These are phyloP conservation scores for Urosaurus nigricauda DNA, from an alignment of 2,797 vertebrate species.

Conservation along the genomic window DNA sequence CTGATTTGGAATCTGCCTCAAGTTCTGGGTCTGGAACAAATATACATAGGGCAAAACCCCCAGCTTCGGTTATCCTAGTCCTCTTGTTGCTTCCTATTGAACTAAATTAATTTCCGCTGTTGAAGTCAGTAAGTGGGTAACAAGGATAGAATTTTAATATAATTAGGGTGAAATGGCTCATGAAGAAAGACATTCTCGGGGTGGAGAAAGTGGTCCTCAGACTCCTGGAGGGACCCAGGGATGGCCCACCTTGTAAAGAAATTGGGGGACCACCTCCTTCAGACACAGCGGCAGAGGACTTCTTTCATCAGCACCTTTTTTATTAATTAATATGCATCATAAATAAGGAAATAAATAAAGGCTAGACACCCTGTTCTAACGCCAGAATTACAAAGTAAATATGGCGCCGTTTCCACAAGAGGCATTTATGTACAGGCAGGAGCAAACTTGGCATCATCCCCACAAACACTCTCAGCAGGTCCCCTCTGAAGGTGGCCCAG, in stretches of 20 bases:
- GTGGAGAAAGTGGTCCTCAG: fast-evolving
- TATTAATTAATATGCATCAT: conserved; percentile 89
- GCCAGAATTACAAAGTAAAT: conserved; percentile 72
- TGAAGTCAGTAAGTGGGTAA: too few relatives aligned
- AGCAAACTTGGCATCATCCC: conserved; percentile 53
- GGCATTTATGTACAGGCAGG: conserved; percentile 71
- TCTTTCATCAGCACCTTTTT: conserved; percentile 83
- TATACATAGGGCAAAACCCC: too few relatives aligned
- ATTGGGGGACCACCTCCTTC: neutral
- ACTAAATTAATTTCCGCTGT: too few relatives aligned
- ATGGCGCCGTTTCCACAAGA: conserved; percentile 60
- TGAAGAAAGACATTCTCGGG: neutral
- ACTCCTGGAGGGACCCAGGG: too few relatives aligned
- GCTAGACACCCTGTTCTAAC: conserved; percentile 71
- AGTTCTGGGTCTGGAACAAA: too few relatives aligned
- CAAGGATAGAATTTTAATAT: too few relatives aligned
- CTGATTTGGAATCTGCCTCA: too few relatives aligned
- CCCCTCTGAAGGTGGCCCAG: conserved; percentile 48
- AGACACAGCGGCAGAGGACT: neutral
- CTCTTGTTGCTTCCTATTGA: too few relatives aligned
- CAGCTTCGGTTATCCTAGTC: too few relatives aligned
- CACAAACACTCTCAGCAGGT: neutral
- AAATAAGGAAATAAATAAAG: conserved; percentile 89
- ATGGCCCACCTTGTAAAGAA: too few relatives aligned
- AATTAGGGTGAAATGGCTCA: too few relatives aligned